Conservation (phyloP, 2,888 invertebrate genomes). For the Microdon myrmicae region DNA sequence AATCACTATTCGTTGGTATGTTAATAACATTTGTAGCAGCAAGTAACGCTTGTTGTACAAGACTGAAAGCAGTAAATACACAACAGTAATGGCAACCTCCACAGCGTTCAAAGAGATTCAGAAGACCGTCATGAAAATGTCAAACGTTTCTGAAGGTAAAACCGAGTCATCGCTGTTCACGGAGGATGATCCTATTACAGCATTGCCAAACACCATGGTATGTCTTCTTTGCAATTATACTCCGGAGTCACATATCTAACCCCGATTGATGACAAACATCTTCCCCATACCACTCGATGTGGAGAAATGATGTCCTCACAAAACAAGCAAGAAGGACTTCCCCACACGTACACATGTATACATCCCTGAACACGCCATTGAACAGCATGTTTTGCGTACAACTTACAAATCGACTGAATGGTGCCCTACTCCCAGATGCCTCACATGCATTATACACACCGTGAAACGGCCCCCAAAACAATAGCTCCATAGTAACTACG, state of each 20-base stretch:
- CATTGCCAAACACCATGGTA: too few species aligned
- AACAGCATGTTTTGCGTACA: slow-evolving; percentile 50
- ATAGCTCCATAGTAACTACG: neutral
- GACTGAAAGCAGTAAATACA: too few species aligned
- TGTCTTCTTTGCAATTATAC: slow-evolving; percentile 30
- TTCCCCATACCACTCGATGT: slow-evolving; percentile 5
- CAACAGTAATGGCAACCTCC: too few species aligned
- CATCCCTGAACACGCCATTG: slow-evolving; percentile 38
- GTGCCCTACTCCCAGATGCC: neutral
- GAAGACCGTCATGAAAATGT: too few species aligned
- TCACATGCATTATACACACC: neutral
- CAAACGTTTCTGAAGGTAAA: too few species aligned
- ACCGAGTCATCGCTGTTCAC: too few species aligned
- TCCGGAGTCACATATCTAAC: slow-evolving; percentile 40
- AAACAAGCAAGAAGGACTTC: slow-evolving; percentile 13
- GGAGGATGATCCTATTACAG: too few species aligned
- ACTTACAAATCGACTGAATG: slow-evolving; percentile 31
- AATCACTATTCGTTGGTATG: too few species aligned
- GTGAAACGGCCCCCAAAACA: slow-evolving; percentile 23
- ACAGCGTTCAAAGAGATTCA: too few species aligned
- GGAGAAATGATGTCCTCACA: too few species aligned
- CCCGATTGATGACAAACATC: slow-evolving; percentile 44
- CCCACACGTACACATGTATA: slow-evolving; percentile 33
- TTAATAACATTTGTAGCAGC: too few species aligned
- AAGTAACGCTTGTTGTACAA: too few species aligned